Evolutionary conservation across 2,888 invertebrate species (phyloP).

Genomic region (Alsophila aescularia): DNA sequence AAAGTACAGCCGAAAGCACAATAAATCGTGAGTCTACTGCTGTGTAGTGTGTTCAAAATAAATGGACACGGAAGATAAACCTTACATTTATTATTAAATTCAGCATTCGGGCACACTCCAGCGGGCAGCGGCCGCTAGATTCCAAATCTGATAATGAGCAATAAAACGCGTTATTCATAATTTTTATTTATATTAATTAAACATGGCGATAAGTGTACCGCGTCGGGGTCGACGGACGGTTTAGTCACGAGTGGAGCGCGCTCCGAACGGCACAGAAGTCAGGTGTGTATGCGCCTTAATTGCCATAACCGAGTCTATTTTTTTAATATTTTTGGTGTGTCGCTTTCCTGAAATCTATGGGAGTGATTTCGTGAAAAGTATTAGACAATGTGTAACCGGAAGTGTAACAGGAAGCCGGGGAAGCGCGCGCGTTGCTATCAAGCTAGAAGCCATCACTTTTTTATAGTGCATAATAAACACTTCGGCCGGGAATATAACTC

Average conservation of each 20-base stretch:
- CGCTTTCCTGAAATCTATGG: no score
- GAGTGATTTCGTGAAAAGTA: no score
- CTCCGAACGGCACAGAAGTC: background rate
- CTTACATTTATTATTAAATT: constrained; percentile 48
- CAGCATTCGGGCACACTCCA: constrained; percentile 46
- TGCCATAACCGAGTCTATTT: constrained; percentile 29
- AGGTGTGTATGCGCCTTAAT: constrained; percentile 18
- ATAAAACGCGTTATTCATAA: constrained; percentile 67
- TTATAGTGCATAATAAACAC: no score
- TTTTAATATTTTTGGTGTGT: background rate
- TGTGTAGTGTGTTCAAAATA: constrained; percentile 22
- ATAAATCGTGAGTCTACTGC: no score
- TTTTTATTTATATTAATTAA: constrained; percentile 78
- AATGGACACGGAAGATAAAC: constrained; percentile 73
- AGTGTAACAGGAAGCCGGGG: no score
- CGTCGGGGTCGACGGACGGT: constrained; percentile 71
- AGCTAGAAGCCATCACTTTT: no score
- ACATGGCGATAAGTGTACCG: constrained; percentile 72
- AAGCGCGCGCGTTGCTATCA: no score
- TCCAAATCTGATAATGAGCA: constrained; percentile 63
- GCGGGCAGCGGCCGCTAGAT: constrained; percentile 55
- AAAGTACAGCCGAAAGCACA: no score
- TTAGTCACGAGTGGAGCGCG: constrained; percentile 45
- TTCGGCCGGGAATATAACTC: no score
- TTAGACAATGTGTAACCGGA: no score